phyloP scores from a whole-genome alignment of 2,113 vertebrate genomes.

The Tachysurus vachellii region DNA sequence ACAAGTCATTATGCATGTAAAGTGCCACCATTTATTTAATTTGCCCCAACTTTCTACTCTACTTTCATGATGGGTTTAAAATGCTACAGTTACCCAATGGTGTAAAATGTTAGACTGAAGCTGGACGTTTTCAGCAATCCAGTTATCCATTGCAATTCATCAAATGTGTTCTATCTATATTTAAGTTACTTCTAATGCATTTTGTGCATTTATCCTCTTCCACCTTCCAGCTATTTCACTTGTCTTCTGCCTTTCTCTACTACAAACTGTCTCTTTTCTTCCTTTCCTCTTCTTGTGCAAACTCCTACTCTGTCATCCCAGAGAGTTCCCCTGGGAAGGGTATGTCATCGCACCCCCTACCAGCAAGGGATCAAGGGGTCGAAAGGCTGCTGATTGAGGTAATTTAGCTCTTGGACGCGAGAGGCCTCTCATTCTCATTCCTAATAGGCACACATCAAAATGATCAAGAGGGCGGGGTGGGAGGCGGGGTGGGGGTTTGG shows the following conservation, averaged over 20 bases:
- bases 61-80: neutral
- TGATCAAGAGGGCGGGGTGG: constrained; percentile 62
- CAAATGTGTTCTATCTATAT: neutral
- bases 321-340: constrained; percentile 62
- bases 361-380: constrained; percentile 67
- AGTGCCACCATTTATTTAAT: neutral
- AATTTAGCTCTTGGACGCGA: constrained; percentile 77
- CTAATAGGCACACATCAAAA: constrained; percentile 80
- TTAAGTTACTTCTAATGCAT: neutral
- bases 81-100: neutral
- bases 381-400: constrained; percentile 78
- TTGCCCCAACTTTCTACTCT: neutral
- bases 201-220: neutral
- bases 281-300: neutral
- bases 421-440: constrained; percentile 69
- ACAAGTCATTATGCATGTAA: neutral
- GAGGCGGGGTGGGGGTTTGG: constrained; percentile 31
- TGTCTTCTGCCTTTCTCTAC: neutral
- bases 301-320: constrained; percentile 47
- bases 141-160: neutral
- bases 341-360: constrained; percentile 69
- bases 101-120: neutral
- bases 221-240: neutral
- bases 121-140: neutral
- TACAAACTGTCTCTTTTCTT: neutral